Evolutionary conservation across 2,113 vertebrate species (phyloP).

Genomic region (Passer domesticus): DNA sequence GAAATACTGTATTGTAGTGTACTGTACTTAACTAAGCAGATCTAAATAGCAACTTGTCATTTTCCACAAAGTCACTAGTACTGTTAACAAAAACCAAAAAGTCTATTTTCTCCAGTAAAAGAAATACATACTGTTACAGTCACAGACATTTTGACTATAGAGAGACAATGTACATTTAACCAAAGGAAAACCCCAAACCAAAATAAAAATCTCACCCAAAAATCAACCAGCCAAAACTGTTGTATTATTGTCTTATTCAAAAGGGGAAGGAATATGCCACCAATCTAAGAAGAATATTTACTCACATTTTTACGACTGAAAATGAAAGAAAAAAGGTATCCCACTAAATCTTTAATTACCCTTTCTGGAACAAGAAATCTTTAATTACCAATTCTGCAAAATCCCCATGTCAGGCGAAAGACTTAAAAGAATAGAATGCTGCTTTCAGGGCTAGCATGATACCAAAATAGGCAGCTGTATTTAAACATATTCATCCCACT

Average conservation of each 20-base stretch:
- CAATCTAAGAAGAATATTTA: slow-evolving; percentile 53
- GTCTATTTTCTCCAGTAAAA: slow-evolving; percentile 74
- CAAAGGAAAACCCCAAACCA: slow-evolving; percentile 51
- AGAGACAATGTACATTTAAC: slow-evolving; percentile 76
- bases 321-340: background rate
- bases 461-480: slow-evolving; percentile 22
- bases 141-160: slow-evolving; percentile 77
- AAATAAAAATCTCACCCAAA: slow-evolving; percentile 40
- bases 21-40: slow-evolving; percentile 80
- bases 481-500: background rate
- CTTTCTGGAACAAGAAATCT: slow-evolving; percentile 32
- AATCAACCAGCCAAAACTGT: slow-evolving; percentile 41
- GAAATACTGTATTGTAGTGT: slow-evolving; percentile 83
- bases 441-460: slow-evolving; percentile 14
- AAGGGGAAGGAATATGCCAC: slow-evolving; percentile 38
- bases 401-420: background rate
- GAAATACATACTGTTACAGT: slow-evolving; percentile 75
- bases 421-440: slow-evolving; percentile 38
- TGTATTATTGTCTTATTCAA: slow-evolving; percentile 66
- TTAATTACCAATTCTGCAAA: background rate
- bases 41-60: slow-evolving; percentile 79
- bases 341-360: background rate
- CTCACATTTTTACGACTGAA: slow-evolving; percentile 50
- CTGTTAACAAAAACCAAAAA: slow-evolving; percentile 72
- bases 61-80: slow-evolving; percentile 79